phyloP scores from a whole-genome alignment of 2,797 vertebrate genomes.

The Anguilla anguilla region DNA sequence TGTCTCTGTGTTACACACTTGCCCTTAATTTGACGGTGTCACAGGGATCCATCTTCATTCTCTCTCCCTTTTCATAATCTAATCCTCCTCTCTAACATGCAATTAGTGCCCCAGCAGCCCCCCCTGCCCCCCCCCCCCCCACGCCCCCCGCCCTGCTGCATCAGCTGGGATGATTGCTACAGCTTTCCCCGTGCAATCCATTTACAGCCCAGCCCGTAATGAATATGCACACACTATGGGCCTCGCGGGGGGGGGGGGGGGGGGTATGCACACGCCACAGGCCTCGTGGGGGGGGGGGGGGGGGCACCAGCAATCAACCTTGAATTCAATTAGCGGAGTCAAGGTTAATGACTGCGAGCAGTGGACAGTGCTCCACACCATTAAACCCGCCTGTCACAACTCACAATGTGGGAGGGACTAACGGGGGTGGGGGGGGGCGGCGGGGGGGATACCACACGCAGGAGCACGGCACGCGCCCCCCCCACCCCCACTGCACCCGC shows the following conservation, averaged over 20 bases:
- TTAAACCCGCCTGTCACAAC: constrained; percentile 91
- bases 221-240: constrained; percentile 99
- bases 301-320: constrained; percentile 99
- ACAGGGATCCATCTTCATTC: constrained; percentile 98
- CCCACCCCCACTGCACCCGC: neutral
- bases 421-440: constrained; percentile 36
- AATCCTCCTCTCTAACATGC: constrained; percentile 96
- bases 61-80: constrained; percentile 99
- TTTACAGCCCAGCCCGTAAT: constrained; percentile 90
- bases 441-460: neutral
- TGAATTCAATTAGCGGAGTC: constrained; percentile 99
- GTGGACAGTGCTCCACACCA: constrained; percentile 95
- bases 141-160: constrained; percentile 70
- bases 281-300: constrained; percentile 86
- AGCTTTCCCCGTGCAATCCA: constrained; percentile 96
- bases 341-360: constrained; percentile 99
- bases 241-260: constrained; percentile 84
- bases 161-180: constrained; percentile 87
- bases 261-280: constrained; percentile 98
- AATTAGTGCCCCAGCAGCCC: constrained; percentile 81
- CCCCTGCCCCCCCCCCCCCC: constrained; percentile 53
- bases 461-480: neutral
- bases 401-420: constrained; percentile 79
- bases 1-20: constrained; percentile 72
- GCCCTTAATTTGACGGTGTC: constrained; percentile 98